A percentile compares a stretch with the other conserved stretches of the same genome.
Evolutionary conservation across 1,140 invertebrate genomes (phyloP).

Genomic region (Aphelenchoides fujianensis): DNA sequence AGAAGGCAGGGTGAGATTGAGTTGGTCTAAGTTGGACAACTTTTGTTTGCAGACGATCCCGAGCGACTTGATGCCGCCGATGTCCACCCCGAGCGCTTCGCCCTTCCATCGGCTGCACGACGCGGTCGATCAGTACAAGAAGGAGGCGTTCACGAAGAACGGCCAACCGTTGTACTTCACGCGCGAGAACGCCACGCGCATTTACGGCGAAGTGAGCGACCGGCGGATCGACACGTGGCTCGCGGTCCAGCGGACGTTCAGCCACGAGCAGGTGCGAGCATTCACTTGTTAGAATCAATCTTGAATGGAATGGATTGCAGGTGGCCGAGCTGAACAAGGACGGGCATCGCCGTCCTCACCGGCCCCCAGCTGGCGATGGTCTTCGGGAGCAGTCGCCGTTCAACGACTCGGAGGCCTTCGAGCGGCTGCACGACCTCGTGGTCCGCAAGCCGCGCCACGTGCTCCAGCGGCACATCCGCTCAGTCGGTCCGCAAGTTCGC

Average conservation of each 20-base stretch:
- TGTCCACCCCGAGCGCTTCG: background rate
- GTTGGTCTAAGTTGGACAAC: background rate
- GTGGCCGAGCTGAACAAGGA: slow-evolving; percentile 22
- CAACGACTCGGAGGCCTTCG: slow-evolving; percentile 22
- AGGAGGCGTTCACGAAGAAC: slow-evolving; percentile 28
- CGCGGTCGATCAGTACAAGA: slow-evolving; percentile 23
- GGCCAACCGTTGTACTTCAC: slow-evolving; percentile 52
- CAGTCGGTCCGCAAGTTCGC: background rate
- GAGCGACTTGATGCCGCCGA: background rate
- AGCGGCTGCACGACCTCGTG: background rate
- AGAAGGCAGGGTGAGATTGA: slow-evolving; percentile 11
- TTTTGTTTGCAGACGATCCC: background rate
- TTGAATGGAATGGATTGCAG: background rate
- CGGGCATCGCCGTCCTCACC: slow-evolving; percentile 20
- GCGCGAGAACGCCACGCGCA: slow-evolving; percentile 43
- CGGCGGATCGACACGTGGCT: slow-evolving; percentile 22
- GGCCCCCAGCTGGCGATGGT: slow-evolving; percentile 25
- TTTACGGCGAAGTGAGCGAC: slow-evolving; percentile 7
- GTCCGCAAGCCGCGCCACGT: background rate
- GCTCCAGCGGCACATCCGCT: background rate
- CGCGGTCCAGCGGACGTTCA: slow-evolving; percentile 14
- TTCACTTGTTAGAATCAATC: background rate
- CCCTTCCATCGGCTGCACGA: background rate
- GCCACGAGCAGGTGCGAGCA: slow-evolving; percentile 20
- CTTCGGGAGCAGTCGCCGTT: slow-evolving; percentile 32